phyloP scores from a whole-genome alignment of 2,888 invertebrate genomes.

The Catocala fraxini region DNA sequence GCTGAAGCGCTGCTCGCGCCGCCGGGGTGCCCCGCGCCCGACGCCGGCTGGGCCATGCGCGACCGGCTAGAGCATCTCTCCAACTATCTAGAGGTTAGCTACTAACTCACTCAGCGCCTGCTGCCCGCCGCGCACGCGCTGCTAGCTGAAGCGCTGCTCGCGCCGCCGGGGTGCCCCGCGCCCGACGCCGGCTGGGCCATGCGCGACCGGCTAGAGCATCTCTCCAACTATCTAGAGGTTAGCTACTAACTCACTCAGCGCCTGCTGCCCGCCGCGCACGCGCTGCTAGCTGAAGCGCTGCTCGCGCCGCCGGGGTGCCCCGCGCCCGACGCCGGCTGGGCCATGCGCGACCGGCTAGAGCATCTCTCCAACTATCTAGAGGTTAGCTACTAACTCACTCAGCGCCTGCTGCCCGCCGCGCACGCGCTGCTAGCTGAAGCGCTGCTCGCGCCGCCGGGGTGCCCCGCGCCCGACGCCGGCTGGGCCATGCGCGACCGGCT shows the following conservation, averaged over 20 bases:
- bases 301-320: constrained; percentile 1
- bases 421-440: constrained; percentile 16
- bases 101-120: not conserved
- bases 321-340: constrained; percentile 69
- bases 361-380: constrained; percentile 88
- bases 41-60: constrained; percentile 78
- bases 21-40: constrained; percentile 21
- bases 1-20: not conserved
- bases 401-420: constrained; percentile 23
- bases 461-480: constrained; percentile 53
- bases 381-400: constrained; percentile 69
- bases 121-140: constrained; percentile 29
- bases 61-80: constrained; percentile 86
- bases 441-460: not conserved
- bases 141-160: constrained; percentile 9
- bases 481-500: constrained; percentile 84
- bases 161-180: constrained; percentile 5
- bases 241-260: constrained; percentile 25
- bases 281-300: constrained; percentile 14
- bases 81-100: constrained; percentile 88
- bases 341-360: constrained; percentile 83
- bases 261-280: constrained; percentile 26
- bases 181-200: constrained; percentile 74
- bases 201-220: constrained; percentile 84
- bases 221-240: constrained; percentile 90